Base-by-base conservation (phyloP, 2,797 vertebrate genomes). In the Enteromius paludinosus region DNA sequence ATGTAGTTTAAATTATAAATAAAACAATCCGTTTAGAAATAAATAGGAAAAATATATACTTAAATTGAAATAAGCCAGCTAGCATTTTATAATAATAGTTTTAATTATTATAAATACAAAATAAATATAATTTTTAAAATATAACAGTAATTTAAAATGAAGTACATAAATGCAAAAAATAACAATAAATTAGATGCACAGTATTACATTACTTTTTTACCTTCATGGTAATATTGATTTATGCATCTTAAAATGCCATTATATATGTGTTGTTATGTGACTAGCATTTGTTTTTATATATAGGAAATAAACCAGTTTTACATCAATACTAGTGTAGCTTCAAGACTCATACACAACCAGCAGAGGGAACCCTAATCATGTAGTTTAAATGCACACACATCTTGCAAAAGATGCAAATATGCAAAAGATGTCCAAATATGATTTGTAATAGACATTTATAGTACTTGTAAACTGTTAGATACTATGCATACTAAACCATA, bases 281-380 rank as follows among this genome's bases (percentile, higher is more conserved):
- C 14, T 2, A 71, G 5, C 0, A 11, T n/a, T 8, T 20, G 7
- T 70, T 70, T 38, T 9, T 38, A 38, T 41, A 41, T 41, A 75
- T 3, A 17, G 20, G 30, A 30, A 28, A 33, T 10, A 11, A 2
- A 11, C 18, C 23, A 18, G 41, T 1, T 64, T 52, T 17, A 66
- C 45, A 49, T 33, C 20, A 54, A 43, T 11, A 18, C 47, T 28
- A 20, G 47, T 54, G 17, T 28, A 23, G 30, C 35, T 28, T 62
- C 10, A 33, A 23, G 23, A 10, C 56, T 8, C 30, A 38, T 23
- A 4, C 10, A 59, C 9, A 69, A 61, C 81, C 81, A 83, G 73
- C 41, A 83, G 81, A 83, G 73, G 81, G 81, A 77, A 70, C 52
- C 65, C 14, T 83, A 77, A 61, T 47, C 41, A 33, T 25, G 61